Evolutionary conservation across 2,888 invertebrate species (phyloP).

Genomic region (Meghimatium bilineatum): DNA sequence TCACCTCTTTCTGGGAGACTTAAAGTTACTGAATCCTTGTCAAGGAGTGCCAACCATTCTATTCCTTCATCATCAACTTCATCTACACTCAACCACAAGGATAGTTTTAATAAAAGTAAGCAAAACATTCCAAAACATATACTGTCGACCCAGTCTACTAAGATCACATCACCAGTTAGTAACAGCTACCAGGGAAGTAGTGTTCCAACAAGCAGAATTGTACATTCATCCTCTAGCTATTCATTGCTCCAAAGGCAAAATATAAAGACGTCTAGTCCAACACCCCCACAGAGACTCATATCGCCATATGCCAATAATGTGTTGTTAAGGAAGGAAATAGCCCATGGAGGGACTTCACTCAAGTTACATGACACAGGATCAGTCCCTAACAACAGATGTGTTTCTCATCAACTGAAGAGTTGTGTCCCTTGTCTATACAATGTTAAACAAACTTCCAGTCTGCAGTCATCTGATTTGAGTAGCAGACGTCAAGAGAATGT

Average conservation of each 20-base stretch:
- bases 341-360: too few relatives aligned
- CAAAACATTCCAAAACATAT: not conserved
- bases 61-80: not conserved
- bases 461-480: not conserved
- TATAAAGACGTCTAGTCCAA: not conserved
- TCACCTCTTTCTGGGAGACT: not conserved
- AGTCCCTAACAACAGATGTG: not conserved
- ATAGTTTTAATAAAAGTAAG: slow-evolving; percentile 12
- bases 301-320: not conserved
- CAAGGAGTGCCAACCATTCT: not conserved
- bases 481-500: not conserved
- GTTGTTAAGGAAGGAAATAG: not conserved
- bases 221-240: not conserved
- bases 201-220: not conserved
- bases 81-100: not conserved
- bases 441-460: not conserved
- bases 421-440: not conserved
- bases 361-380: not conserved
- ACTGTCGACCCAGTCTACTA: not conserved
- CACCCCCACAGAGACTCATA: not conserved
- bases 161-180: not conserved
- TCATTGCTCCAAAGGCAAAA: not conserved
- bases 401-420: not conserved
- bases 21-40: not conserved
- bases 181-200: too few relatives aligned